These are phyloP conservation scores for Gastracanthus pulcherrimus DNA, from an alignment of 2,888 invertebrate species.

Conservation along the genomic window DNA sequence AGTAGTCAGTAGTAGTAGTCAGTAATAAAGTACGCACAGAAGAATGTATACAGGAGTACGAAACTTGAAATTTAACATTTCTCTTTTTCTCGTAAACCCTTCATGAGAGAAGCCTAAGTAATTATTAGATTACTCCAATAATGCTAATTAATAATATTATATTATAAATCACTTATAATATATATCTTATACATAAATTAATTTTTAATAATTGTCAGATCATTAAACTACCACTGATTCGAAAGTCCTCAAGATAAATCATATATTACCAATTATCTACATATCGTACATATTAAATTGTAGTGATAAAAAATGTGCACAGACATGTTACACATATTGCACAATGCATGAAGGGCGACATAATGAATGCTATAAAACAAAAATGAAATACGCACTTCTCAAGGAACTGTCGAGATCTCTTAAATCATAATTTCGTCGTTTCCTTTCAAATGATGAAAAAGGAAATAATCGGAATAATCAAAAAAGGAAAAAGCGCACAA, in stretches of 20 bases:
- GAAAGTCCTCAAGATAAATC: neutral
- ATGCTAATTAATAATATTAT: too few relatives aligned
- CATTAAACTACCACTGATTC: too few relatives aligned
- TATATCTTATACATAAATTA: too few relatives aligned
- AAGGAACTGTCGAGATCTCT: neutral
- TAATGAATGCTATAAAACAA: constrained; percentile 25
- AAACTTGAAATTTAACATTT: too few relatives aligned
- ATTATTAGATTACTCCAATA: too few relatives aligned
- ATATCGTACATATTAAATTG: neutral
- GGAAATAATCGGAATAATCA: neutral
- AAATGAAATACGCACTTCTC: constrained; percentile 31
- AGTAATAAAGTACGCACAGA: too few relatives aligned
- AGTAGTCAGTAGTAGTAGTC: too few relatives aligned
- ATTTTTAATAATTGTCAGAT: too few relatives aligned
- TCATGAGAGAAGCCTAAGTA: too few relatives aligned
- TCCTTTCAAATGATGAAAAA: neutral
- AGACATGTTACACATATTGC: neutral
- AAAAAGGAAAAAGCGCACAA: constrained; percentile 20
- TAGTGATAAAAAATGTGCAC: neutral
- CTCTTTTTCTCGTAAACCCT: too few relatives aligned
- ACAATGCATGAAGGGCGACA: constrained; percentile 25
- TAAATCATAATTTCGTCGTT: constrained; percentile 39
- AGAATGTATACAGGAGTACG: too few relatives aligned
- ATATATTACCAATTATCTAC: neutral
- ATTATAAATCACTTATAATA: too few relatives aligned